Evolutionary conservation across 2,797 vertebrate species (phyloP), one percentile per base, ranked within the genome.

Genomic region (Nyctalus aviator): DNA sequence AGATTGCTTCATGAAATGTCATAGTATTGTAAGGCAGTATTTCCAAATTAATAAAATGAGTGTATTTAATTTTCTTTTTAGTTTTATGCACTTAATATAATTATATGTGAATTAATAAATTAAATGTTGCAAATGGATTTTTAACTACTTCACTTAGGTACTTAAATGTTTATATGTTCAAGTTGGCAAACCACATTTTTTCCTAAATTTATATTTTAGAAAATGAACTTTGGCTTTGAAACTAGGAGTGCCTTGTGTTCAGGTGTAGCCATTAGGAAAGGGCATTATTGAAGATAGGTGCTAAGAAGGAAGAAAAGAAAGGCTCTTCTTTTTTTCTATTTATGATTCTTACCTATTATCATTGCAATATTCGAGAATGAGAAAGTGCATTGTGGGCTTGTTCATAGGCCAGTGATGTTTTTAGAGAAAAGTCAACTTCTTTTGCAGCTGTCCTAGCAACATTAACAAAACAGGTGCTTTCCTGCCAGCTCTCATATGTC

Each of bases 341-440:
- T 46, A 37, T 68, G 17, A 57, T 77, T 94, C 35, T 83, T 68
- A 35, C 57, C n/a, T 62, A 73, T 62, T 75, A 89, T 79, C 21
- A 81, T 17, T 8, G 35, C 32, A 77, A 20, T 57, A 21, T 44
- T 78, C 94, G 48, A 91, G 73, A 73, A 64, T 37, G 86, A 73
- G 30, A 62, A 82, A 72, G 55, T 37, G 78, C 57, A 82, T 4
- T 85, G 46, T 78, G 14, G 21, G 66, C 64, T 96, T 95, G 55
- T 75, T 27, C 17, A 94, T 30, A 30, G 23, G 79, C 57, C 66
- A 88, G 59, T 44, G 81, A 92, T 50, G 10, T 69, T 92, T 97
- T 97, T 73, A 84, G 90, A 77, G 72, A 57, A 97, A 68, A 62
- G 30, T n/a, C 18, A 76, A 55, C 17, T 18, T 94, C 66, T 93